Conservation (phyloP, 2,113 vertebrate genomes). For the Holacanthus passer region DNA sequence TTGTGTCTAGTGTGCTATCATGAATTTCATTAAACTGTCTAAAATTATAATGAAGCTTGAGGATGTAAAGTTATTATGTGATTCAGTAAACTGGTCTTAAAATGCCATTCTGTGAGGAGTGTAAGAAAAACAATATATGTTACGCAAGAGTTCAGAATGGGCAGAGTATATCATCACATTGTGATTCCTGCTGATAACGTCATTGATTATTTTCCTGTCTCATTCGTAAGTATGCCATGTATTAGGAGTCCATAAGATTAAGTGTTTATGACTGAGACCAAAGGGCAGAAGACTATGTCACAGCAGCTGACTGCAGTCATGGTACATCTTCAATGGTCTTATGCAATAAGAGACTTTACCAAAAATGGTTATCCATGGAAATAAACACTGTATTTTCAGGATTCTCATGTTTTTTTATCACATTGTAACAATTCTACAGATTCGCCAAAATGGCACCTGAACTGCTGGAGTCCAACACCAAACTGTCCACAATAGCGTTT, state of each 20-base stretch:
- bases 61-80: background rate
- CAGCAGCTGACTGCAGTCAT: constrained; percentile 20
- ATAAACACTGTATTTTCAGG: background rate
- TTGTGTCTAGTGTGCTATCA: background rate
- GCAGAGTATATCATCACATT: background rate
- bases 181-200: background rate
- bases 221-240: background rate
- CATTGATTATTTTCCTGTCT: background rate
- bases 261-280: constrained; percentile 17
- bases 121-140: background rate
- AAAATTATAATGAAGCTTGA: background rate
- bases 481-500: background rate
- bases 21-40: background rate
- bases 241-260: background rate
- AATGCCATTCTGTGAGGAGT: background rate
- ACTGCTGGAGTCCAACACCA: background rate
- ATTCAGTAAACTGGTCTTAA: background rate
- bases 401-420: background rate
- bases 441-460: constrained; percentile 10
- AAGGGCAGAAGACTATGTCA: constrained; percentile 21
- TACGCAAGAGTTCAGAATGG: background rate
- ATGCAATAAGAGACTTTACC: background rate
- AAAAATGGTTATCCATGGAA: background rate
- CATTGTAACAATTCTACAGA: constrained; percentile 31
- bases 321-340: background rate